A percentile compares a stretch with the other conserved stretches of the same genome.
phyloP scores from a whole-genome alignment of 1,140 invertebrate species.

The Pollicipes pollicipes region DNA sequence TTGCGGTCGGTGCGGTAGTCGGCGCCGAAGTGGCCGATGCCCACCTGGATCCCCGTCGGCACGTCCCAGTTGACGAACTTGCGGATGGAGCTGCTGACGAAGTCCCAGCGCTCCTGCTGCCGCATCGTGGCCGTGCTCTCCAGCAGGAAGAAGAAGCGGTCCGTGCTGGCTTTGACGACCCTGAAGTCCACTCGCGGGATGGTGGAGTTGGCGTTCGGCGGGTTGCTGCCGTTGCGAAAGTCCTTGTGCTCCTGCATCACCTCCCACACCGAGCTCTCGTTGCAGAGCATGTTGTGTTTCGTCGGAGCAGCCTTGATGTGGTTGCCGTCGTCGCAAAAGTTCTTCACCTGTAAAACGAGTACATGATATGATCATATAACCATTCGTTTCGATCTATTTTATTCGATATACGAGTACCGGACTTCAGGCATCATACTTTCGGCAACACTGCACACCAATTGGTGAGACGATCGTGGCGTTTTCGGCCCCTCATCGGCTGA shows the following conservation, averaged over 20 bases:
- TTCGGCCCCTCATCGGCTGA: too few relatives aligned
- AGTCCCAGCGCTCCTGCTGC: conserved; percentile 34
- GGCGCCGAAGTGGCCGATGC: conserved; percentile 18
- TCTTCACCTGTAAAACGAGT: conserved; percentile 12
- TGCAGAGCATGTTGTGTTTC: conserved; percentile 26
- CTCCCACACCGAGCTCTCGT: conserved; percentile 19
- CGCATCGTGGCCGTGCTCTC: conserved; percentile 1
- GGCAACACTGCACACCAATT: too few relatives aligned
- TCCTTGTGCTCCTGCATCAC: conserved; percentile 21
- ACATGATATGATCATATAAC: too few relatives aligned
- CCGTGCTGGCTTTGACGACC: not conserved
- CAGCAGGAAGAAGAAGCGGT: not conserved
- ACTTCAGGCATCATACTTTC: too few relatives aligned
- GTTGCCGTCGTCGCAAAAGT: conserved; percentile 19
- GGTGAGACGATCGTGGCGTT: too few relatives aligned
- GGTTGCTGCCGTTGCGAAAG: conserved; percentile 17
- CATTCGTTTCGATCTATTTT: too few relatives aligned
- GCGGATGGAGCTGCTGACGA: conserved; percentile 34
- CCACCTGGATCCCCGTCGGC: conserved; percentile 21
- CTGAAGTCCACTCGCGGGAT: not conserved
- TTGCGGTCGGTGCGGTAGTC: conserved; percentile 15
- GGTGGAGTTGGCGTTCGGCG: not conserved
- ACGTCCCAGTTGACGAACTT: conserved; percentile 31
- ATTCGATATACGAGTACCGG: too few relatives aligned
- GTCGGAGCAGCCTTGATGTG: conserved; percentile 26